phyloP scores from a whole-genome alignment of 64 coral and sea anemone genomes.

The Acropora yongei region DNA sequence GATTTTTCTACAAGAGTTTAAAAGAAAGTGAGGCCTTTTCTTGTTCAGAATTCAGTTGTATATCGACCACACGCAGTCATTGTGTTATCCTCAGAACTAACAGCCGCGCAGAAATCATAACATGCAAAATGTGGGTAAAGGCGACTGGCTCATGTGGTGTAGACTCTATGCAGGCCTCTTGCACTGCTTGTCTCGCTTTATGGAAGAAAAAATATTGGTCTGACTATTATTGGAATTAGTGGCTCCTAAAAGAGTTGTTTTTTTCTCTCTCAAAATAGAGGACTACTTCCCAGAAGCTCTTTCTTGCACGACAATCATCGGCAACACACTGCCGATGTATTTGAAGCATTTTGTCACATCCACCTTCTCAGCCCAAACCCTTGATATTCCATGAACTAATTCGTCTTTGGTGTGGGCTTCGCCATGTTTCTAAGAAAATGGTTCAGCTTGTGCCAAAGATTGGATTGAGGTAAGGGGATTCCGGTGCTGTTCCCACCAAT shows the following conservation, averaged over 20 bases:
- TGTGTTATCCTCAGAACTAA: too few species aligned
- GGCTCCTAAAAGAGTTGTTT: slow-evolving; percentile 63
- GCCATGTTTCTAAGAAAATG: slow-evolving; percentile 5
- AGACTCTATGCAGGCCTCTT: too few species aligned
- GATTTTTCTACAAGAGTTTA: too few species aligned
- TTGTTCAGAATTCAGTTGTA: too few species aligned
- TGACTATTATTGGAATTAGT: slow-evolving; percentile 50
- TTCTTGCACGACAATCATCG: slow-evolving; percentile 18
- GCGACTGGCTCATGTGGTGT: too few species aligned
- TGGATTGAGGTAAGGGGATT: slow-evolving; percentile 26
- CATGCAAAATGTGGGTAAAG: too few species aligned
- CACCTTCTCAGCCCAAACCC: slow-evolving; percentile 7
- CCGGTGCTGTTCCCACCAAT: not conserved
- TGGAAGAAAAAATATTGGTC: too few species aligned
- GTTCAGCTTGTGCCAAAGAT: slow-evolving; percentile 43
- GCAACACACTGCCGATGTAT: slow-evolving; percentile 30
- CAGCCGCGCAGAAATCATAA: too few species aligned
- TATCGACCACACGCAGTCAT: too few species aligned
- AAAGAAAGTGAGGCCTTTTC: too few species aligned
- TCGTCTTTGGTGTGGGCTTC: slow-evolving; percentile 29
- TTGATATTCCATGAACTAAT: not conserved
- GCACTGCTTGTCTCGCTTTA: too few species aligned
- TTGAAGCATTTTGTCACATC: not conserved
- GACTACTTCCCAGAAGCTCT: not conserved
- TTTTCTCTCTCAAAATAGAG: not conserved